Evolutionary conservation across 2,797 vertebrate genomes (phyloP).

Genomic region (Neomorphus geoffroyi): DNA sequence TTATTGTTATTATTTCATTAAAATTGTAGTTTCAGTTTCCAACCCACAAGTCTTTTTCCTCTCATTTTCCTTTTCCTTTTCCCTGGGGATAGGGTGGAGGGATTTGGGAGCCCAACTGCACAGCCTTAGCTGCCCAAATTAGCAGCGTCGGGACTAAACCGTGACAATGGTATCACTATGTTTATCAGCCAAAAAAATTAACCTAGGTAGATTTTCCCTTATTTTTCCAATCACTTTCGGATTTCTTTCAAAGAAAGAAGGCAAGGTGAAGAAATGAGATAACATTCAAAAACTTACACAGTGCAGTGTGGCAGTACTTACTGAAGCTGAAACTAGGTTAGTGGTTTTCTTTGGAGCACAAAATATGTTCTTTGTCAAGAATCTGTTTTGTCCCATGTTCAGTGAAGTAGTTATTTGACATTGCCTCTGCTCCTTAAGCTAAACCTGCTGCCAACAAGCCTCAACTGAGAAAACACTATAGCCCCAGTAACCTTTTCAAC

Average conservation of each 20-base stretch:
- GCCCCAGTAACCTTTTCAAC: neutral
- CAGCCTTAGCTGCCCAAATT: no score
- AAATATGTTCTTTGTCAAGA: neutral
- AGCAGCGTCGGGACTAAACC: no score
- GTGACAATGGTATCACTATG: neutral
- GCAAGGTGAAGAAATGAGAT: neutral
- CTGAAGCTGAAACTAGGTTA: neutral
- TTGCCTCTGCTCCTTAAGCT: constrained; percentile 2
- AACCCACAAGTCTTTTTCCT: no score
- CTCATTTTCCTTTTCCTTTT: no score
- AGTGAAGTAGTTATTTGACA: constrained; percentile 4
- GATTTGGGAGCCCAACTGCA: no score
- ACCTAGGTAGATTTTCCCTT: neutral
- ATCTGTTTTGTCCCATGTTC: neutral
- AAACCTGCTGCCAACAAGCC: constrained; percentile 11
- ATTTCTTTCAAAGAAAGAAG: neutral
- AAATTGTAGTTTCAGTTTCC: no score
- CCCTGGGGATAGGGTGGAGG: no score
- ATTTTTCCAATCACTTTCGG: neutral
- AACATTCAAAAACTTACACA: neutral
- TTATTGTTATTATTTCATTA: no score
- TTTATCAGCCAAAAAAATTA: neutral
- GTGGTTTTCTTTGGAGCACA: neutral
- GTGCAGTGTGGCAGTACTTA: neutral
- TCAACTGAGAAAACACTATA: neutral